Evolutionary conservation across 1,140 invertebrate species (phyloP), one percentile per base, ranked within the genome.

Genomic region (Hypothenemus hampei): DNA sequence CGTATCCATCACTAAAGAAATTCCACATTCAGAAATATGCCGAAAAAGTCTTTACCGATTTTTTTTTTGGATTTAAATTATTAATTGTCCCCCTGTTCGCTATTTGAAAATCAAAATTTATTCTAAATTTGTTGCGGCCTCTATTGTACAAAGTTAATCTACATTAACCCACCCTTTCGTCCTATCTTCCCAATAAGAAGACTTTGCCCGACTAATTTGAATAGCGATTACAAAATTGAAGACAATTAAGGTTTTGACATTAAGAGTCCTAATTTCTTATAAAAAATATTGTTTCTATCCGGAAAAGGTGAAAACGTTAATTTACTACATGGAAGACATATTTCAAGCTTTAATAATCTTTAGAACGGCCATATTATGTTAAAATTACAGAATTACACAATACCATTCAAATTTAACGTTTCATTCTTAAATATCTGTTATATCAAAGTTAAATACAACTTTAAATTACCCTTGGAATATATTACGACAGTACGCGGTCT

Each of bases 391-490:
- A n/a, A n/a, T n/a, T n/a, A n/a, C n/a, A n/a, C n/a, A n/a, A n/a
- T n/a, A n/a, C n/a, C n/a, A n/a, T n/a, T n/a, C n/a, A n/a, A n/a
- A n/a, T n/a, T n/a, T n/a, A n/a, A n/a, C n/a, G n/a, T n/a, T n/a
- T n/a, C n/a, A n/a, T n/a, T n/a, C n/a, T n/a, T n/a, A n/a, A n/a
- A n/a, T n/a, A n/a, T 13, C 41, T 44, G 40, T 68, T 69, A 69
- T 63, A 64, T 61, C 62, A 65, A 69, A 69, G 65, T 69, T 66
- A 69, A 69, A 69, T 68, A 69, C 65, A 69, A 69, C 64, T 69
- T 69, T 68, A 67, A 69, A 69, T 69, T 69, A 69, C 65, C 65
- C 67, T 63, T 61, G 59, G 68, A 69, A 69, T 69, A 68, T 66
- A 68, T 69, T 69, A 67, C 61, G 45, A 60, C 66, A 61, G 63